Base-by-base conservation (phyloP, 2,888 invertebrate species). In the Pyrrhia umbra region DNA sequence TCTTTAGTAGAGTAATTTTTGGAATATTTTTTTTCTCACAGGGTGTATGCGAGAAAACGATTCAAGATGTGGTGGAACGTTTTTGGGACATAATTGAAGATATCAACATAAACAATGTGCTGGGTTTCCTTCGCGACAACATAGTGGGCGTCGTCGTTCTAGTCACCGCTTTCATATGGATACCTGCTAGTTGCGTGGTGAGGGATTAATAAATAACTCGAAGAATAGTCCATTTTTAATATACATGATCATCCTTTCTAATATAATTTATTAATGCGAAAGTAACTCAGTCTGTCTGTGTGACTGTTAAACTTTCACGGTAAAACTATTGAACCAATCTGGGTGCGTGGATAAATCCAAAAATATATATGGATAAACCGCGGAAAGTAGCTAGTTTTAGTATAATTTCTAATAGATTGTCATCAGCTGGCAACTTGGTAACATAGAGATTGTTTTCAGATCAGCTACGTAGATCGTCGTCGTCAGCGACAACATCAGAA, bases 71-170 rank as follows among this genome's bases (percentile, higher is more conserved):
- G 21, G 98, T 99, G 9, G 98, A 99, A 90, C 96, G 99, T 27
- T 98, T 99, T 92, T 99, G 99, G 98, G 98, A 98, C 88, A 98
- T 99, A 52, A 99, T 99, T 69, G 99, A 99, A 91, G 98, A 99
- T 85, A 98, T 99, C 63, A 98, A 98, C 90, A 98, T 98, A 65
- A 98, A 98, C 89, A 98, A 98, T 87, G 98, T 98, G 80, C 95
- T 98, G 80, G 96, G 98, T 54, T 98, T 98, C 88, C 95, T 99
- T 54, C 96, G 98, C 62, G 98, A 98, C 92, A 99, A 99, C 88
- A 98, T 99, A 69, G 99, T 99, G 30, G 98, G 99, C 62, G 97
- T 98, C 4, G 98, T 99, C 20, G 97, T 99, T 52, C 95, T 99
- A 40, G 96, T 98, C 72, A 98, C 98, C 10, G 97, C 98, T n/a